These are phyloP conservation scores for Lottia gigantea DNA, from an alignment of 2,888 invertebrate genomes.

Conservation along the genomic window DNA sequence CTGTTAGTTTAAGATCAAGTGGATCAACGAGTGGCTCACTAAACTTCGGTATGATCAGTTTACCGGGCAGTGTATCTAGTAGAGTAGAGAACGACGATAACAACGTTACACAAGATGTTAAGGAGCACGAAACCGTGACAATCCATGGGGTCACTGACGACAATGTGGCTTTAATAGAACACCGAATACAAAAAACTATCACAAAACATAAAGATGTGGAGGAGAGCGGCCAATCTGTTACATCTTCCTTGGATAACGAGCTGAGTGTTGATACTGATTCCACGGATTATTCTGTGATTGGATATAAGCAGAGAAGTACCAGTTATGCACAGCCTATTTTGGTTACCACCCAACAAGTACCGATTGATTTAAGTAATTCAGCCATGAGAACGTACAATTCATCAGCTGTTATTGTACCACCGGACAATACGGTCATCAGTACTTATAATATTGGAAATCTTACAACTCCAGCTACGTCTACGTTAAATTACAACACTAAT, in stretches of 20 bases:
- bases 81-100: slow-evolving; percentile 1
- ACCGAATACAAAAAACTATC: neutral
- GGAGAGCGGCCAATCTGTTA: neutral
- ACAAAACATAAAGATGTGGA: slow-evolving; percentile 3
- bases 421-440: neutral
- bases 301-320: neutral
- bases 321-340: neutral
- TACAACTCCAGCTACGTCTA: neutral
- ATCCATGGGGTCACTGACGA: slow-evolving; percentile 1
- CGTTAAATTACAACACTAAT: neutral
- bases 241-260: neutral
- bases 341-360: neutral
- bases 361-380: neutral
- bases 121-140: slow-evolving; percentile 9
- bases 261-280: neutral
- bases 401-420: neutral
- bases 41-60: neutral
- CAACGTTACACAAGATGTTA: neutral
- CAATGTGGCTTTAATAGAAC: slow-evolving; percentile 10
- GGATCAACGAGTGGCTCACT: neutral
- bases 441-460: neutral
- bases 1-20: slow-evolving; percentile 15
- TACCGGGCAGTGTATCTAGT: neutral
- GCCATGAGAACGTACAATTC: neutral
- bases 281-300: neutral